These are phyloP conservation scores for Cataglyphis rosenhaueri DNA, from an alignment of 2,888 invertebrate species.

Conservation along the genomic window DNA sequence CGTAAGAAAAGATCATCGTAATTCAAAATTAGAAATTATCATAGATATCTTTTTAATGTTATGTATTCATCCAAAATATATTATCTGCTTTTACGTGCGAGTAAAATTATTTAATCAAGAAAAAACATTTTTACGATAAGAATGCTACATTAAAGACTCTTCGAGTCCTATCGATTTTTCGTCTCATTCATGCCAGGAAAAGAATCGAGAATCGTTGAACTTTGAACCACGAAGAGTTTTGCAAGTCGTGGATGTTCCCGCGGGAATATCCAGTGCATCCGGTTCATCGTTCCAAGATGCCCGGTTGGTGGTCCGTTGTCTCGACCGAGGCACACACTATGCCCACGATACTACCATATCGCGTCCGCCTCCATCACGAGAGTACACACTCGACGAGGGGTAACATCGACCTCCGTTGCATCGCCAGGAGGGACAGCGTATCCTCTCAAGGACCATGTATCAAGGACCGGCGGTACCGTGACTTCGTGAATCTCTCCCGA, in stretches of 20 bases:
- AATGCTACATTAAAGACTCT: not conserved
- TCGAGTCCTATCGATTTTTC: constrained; percentile 15
- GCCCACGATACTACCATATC: constrained; percentile 60
- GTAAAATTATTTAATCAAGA: not conserved
- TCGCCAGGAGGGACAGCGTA: constrained; percentile 62
- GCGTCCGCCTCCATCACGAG: constrained; percentile 56
- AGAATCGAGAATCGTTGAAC: constrained; percentile 51
- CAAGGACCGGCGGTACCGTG: constrained; percentile 56
- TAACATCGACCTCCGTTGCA: constrained; percentile 55
- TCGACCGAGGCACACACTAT: constrained; percentile 51
- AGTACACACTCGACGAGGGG: constrained; percentile 43
- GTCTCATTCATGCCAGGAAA: constrained; percentile 9
- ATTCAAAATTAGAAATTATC: not conserved
- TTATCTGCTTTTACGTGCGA: not conserved
- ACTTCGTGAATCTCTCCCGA: constrained; percentile 52
- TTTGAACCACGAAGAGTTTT: constrained; percentile 37
- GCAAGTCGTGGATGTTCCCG: constrained; percentile 45
- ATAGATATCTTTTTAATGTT: not conserved
- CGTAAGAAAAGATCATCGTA: not conserved
- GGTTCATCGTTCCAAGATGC: constrained; percentile 57
- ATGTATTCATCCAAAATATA: not conserved
- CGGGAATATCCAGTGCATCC: constrained; percentile 60
- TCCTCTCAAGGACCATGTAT: constrained; percentile 60
- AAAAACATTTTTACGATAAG: not conserved
- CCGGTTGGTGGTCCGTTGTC: constrained; percentile 66